A percentile compares a stretch with the other conserved stretches of the same genome.
Evolutionary conservation across 2,113 vertebrate species (phyloP).

Genomic region (Urocolius indicus): DNA sequence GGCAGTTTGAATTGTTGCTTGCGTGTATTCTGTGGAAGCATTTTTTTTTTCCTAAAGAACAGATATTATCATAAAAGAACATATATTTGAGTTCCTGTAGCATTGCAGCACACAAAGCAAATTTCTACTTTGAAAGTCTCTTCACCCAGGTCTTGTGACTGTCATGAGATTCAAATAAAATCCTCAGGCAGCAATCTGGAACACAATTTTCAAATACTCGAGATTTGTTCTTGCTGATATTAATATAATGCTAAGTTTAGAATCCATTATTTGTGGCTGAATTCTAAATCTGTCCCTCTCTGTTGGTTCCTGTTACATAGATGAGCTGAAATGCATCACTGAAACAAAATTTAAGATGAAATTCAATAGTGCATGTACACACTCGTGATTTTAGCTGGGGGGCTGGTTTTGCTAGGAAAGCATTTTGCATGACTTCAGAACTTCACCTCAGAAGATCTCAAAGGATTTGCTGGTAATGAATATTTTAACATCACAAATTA

Average conservation of each 20-base stretch:
- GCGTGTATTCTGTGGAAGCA: not conserved
- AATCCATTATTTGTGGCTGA: constrained; percentile 61
- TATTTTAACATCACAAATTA: constrained; percentile 47
- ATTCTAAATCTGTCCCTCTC: constrained; percentile 57
- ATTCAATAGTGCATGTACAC: constrained; percentile 17
- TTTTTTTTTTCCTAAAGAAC: not conserved
- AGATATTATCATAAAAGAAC: not conserved
- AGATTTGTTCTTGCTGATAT: constrained; percentile 63
- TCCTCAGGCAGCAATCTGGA: constrained; percentile 61
- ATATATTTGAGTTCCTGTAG: constrained; percentile 26
- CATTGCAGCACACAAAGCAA: constrained; percentile 5
- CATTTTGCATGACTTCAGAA: constrained; percentile 29
- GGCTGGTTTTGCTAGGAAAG: constrained; percentile 30
- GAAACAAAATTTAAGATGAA: constrained; percentile 48
- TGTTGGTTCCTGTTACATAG: constrained; percentile 43
- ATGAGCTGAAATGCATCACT: constrained; percentile 56
- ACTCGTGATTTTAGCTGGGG: constrained; percentile 18
- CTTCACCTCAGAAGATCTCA: constrained; percentile 66
- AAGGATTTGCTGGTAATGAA: constrained; percentile 45
- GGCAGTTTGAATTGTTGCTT: not conserved
- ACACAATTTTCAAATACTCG: constrained; percentile 50
- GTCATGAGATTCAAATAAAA: constrained; percentile 48
- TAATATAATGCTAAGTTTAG: constrained; percentile 68
- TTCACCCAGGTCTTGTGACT: constrained; percentile 53
- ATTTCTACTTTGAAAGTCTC: constrained; percentile 45